Percentiles rank a stretch among this genome's conserved stretches.
phyloP scores from a whole-genome alignment of 2,797 vertebrate genomes.

The Fistularia commersonii region DNA sequence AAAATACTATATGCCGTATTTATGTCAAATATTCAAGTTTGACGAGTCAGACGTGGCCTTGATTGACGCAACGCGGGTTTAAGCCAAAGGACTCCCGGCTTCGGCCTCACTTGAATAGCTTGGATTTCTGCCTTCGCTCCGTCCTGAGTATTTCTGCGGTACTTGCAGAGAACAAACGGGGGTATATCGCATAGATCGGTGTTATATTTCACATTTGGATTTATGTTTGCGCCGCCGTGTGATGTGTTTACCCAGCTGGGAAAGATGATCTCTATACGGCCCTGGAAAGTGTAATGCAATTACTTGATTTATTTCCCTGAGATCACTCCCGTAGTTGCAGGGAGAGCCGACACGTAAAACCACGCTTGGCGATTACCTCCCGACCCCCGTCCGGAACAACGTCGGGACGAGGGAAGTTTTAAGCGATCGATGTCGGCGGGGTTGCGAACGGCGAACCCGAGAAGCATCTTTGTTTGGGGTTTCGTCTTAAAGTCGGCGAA shows the following conservation, averaged over 20 bases:
- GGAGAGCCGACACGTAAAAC: constrained; percentile 53
- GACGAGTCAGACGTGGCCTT: constrained; percentile 36
- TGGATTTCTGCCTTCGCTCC: constrained; percentile 41
- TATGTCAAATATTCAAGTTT: constrained; percentile 39
- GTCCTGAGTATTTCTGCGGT: constrained; percentile 46
- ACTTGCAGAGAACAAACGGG: constrained; percentile 46
- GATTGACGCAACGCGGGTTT: too few species aligned
- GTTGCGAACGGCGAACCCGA: constrained; percentile 36
- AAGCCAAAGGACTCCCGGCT: too few species aligned
- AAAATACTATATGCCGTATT: constrained; percentile 44
- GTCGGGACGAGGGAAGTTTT: constrained; percentile 31
- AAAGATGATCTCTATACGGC: constrained; percentile 65
- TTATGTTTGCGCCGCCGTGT: constrained; percentile 64
- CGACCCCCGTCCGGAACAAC: constrained; percentile 2
- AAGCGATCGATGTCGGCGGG: constrained; percentile 26
- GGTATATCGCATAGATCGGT: constrained; percentile 59
- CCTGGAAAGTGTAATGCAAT: constrained; percentile 62
- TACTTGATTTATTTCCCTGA: constrained; percentile 66
- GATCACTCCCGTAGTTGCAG: constrained; percentile 37
- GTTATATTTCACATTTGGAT: constrained; percentile 69
- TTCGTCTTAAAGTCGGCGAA: constrained; percentile 43
- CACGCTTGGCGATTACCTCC: constrained; percentile 21
- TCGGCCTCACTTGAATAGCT: constrained; percentile 30
- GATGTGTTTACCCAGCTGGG: constrained; percentile 70
- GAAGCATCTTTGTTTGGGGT: constrained; percentile 46